Conservation (phyloP, 2,888 invertebrate genomes). For the Orgyia antiqua region DNA sequence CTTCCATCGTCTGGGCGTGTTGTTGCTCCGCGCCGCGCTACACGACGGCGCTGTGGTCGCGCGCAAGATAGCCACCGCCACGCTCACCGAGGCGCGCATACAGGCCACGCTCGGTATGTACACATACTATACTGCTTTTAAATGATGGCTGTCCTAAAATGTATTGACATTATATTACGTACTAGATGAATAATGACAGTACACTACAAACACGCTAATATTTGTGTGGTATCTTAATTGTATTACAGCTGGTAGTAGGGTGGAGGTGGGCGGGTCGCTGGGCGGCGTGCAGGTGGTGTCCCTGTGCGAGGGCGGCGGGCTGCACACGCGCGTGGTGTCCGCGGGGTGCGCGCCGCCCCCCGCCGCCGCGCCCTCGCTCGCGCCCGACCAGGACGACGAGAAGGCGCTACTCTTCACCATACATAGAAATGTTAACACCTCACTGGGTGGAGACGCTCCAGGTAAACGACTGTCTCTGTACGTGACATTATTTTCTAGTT, state of each 20-base stretch:
- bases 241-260: conserved; percentile 66
- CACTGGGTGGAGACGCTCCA: conserved; percentile 30
- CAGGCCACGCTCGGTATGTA: conserved; percentile 86
- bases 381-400: conserved; percentile 34
- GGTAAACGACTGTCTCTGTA: conserved; percentile 22
- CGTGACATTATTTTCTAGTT: background rate
- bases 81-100: conserved; percentile 93
- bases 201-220: too few species aligned
- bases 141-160: too few species aligned
- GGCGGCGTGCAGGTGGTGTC: conserved; percentile 95
- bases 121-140: background rate
- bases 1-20: conserved; percentile 93
- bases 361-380: conserved; percentile 46
- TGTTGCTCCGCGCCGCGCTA: conserved; percentile 88
- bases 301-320: conserved; percentile 89
- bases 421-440: conserved; percentile 31
- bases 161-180: too few species aligned
- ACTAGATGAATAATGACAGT: too few species aligned
- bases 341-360: conserved; percentile 87
- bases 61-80: conserved; percentile 95
- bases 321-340: conserved; percentile 90
- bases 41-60: conserved; percentile 84
- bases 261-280: conserved; percentile 89
- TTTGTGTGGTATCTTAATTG: too few species aligned
- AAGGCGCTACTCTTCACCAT: conserved; percentile 55